phyloP scores from a whole-genome alignment of 1,140 invertebrate species.

The Oedothorax gibbosus region DNA sequence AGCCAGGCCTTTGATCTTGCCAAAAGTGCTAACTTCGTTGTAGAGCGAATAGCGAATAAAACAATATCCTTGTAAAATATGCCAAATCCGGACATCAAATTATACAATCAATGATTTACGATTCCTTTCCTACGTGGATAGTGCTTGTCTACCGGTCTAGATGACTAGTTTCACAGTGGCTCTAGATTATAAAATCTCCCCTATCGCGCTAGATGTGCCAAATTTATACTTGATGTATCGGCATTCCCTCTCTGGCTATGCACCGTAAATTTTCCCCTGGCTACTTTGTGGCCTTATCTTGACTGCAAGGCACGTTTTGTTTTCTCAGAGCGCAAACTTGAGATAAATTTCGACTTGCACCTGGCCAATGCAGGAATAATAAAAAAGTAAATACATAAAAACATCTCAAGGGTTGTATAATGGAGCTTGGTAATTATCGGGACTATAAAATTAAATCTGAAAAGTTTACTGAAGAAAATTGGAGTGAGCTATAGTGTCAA shows the following conservation, averaged over 20 bases:
- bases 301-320: constrained; percentile 54
- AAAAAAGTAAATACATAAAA: constrained; percentile 37
- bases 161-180: constrained; percentile 30
- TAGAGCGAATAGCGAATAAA: constrained; percentile 32
- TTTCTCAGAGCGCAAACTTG: constrained; percentile 24
- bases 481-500: too few relatives aligned
- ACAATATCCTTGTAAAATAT: constrained; percentile 31
- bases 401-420: neutral
- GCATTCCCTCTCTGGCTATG: constrained; percentile 78
- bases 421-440: neutral
- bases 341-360: constrained; percentile 16
- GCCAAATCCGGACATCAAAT: constrained; percentile 35
- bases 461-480: neutral
- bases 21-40: constrained; percentile 30
- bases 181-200: constrained; percentile 53
- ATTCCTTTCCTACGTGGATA: neutral
- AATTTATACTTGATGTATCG: constrained; percentile 55
- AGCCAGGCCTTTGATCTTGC: constrained; percentile 7
- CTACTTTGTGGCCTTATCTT: constrained; percentile 27
- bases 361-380: constrained; percentile 4
- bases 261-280: constrained; percentile 52
- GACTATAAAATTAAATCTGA: constrained; percentile 11
- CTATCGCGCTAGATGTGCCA: constrained; percentile 34
- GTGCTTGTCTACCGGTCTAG: constrained; percentile 12
- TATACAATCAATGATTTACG: constrained; percentile 40